Percentiles rank a stretch among this genome's conserved stretches.
Conservation (phyloP, 2,888 invertebrate species). For the Steinernema carpocapsae region DNA sequence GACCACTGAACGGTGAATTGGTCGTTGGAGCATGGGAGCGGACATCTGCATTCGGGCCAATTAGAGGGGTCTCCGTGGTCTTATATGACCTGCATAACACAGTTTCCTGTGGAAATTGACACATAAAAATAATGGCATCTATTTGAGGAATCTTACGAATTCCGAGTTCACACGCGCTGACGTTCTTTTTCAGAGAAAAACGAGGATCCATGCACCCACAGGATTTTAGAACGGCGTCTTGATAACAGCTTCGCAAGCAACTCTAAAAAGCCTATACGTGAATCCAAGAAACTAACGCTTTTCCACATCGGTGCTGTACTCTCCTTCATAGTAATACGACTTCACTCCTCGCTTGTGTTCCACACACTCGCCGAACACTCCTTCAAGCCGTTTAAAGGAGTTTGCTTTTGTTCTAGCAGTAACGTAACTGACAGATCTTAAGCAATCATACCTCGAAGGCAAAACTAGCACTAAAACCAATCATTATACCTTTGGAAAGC, state of each 20-base stretch:
- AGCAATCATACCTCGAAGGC: too few relatives aligned
- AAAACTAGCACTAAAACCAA: too few relatives aligned
- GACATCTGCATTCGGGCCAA: conserved; percentile 44
- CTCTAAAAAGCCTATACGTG: conserved; percentile 41
- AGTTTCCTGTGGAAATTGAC: neutral
- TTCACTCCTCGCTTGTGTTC: conserved; percentile 45
- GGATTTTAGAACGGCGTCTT: conserved; percentile 44
- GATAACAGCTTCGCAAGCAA: conserved; percentile 57
- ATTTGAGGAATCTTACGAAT: neutral
- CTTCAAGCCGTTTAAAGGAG: conserved; percentile 40
- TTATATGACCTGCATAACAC: conserved; percentile 36
- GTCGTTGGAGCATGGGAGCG: conserved; percentile 49
- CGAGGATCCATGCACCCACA: conserved; percentile 59
- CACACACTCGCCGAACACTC: conserved; percentile 46
- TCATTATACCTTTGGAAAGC: too few relatives aligned
- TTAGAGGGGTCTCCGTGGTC: conserved; percentile 40
- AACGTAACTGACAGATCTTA: too few relatives aligned
- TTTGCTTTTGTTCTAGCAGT: too few relatives aligned
- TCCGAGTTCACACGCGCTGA: neutral
- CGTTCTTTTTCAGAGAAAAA: conserved; percentile 41
- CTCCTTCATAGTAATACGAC: conserved; percentile 52
- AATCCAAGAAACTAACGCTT: neutral
- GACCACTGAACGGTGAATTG: conserved; percentile 47
- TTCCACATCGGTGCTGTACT: conserved; percentile 54
- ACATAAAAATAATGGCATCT: neutral